phyloP scores from a whole-genome alignment of 1,140 invertebrate species.

The Lamellibrachia luymesi region DNA sequence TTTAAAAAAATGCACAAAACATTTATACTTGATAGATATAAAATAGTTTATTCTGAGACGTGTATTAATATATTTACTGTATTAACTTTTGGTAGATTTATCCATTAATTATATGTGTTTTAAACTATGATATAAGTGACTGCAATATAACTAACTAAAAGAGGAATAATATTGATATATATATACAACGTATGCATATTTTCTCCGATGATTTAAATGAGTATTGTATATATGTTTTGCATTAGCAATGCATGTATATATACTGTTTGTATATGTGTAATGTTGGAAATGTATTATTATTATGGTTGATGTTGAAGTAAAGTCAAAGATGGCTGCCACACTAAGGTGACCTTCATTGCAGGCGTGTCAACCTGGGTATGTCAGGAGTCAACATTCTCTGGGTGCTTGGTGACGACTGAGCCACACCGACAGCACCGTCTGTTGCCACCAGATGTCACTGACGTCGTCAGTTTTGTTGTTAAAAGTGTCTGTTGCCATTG shows the following conservation, averaged over 20 bases:
- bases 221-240: neutral
- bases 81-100: too few species aligned
- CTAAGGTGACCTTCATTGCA: slow-evolving; percentile 37
- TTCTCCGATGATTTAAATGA: neutral
- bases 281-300: too few species aligned
- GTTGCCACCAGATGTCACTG: neutral
- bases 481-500: neutral
- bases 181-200: too few species aligned
- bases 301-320: neutral
- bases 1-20: too few species aligned
- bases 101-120: too few species aligned
- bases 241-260: neutral
- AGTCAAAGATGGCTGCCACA: neutral
- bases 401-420: slow-evolving; percentile 62
- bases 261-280: neutral
- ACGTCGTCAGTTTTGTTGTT: neutral
- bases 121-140: too few species aligned
- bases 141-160: too few species aligned
- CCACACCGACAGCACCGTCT: neutral
- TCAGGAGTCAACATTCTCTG: slow-evolving; percentile 78
- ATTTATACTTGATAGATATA: too few species aligned
- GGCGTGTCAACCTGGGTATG: slow-evolving; percentile 73
- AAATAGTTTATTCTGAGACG: too few species aligned
- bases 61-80: too few species aligned
- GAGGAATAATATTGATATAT: too few species aligned